These are phyloP conservation scores for Penaeus monodon DNA, from an alignment of 2,888 invertebrate genomes.

Conservation along the genomic window DNA sequence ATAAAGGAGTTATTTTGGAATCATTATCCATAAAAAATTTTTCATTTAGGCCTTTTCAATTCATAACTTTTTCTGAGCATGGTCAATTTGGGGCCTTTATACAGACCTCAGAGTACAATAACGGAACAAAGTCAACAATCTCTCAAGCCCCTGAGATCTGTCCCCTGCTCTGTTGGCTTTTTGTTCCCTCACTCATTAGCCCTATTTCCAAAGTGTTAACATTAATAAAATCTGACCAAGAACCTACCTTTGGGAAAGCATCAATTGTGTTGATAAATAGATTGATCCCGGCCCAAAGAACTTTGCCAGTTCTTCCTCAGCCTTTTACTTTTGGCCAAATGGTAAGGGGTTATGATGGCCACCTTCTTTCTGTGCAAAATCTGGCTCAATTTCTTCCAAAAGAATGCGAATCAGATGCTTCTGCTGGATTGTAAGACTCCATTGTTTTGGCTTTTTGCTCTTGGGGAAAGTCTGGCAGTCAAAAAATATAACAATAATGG, in stretches of 20 bases:
- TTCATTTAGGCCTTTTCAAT: no score
- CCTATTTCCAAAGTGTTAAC: no score
- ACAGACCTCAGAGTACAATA: no score
- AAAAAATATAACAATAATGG: background rate
- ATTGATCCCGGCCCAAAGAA: slow-evolving; percentile 19
- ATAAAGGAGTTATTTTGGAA: no score
- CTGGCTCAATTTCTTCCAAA: slow-evolving; percentile 71
- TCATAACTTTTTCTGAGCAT: no score
- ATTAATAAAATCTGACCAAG: background rate
- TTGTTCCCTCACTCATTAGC: no score
- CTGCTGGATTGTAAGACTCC: slow-evolving; percentile 73
- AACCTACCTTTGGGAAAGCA: slow-evolving; percentile 60
- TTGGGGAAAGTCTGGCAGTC: slow-evolving; percentile 64
- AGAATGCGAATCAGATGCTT: slow-evolving; percentile 77
- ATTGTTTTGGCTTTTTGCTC: slow-evolving; percentile 22
- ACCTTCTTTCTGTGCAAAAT: slow-evolving; percentile 71
- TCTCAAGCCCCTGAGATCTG: no score
- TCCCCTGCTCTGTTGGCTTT: no score
- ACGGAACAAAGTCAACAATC: no score
- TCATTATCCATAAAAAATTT: no score
- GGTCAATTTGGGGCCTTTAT: no score
- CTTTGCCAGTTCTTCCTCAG: slow-evolving; percentile 64
- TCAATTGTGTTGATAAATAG: slow-evolving; percentile 59
- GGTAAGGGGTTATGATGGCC: slow-evolving; percentile 82
- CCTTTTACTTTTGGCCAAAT: slow-evolving; percentile 74